Evolutionary conservation across 2,113 vertebrate genomes (phyloP).

Genomic region (Indicator maculatus): DNA sequence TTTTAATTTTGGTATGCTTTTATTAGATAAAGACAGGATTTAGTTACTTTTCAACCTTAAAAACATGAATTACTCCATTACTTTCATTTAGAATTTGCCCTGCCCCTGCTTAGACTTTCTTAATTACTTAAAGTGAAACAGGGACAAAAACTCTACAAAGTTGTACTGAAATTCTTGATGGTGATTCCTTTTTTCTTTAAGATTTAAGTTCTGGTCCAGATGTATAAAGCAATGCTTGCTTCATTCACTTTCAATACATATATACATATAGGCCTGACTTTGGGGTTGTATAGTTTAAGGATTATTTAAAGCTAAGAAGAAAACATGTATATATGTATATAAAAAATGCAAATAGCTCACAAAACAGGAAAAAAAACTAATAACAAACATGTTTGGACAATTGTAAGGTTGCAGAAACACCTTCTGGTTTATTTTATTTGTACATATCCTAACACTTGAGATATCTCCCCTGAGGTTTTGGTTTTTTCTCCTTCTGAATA

Average conservation of each 20-base stretch:
- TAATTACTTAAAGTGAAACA: not conserved
- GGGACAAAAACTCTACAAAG: not conserved
- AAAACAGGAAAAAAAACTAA: not conserved
- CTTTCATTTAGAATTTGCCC: not conserved
- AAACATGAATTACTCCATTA: not conserved
- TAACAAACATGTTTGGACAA: not conserved
- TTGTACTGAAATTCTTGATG: not conserved
- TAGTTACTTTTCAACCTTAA: not conserved
- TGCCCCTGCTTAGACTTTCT: not conserved
- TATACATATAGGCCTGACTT: not conserved
- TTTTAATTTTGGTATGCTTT: not conserved
- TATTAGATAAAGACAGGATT: not conserved
- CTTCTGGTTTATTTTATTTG: conserved; percentile 64
- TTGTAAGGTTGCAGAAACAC: not conserved
- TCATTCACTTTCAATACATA: not conserved
- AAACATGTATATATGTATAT: not conserved
- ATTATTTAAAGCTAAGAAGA: not conserved
- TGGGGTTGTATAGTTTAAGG: not conserved
- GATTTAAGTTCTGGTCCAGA: not conserved
- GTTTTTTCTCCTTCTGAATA: conserved; percentile 61
- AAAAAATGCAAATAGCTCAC: not conserved
- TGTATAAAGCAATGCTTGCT: not conserved
- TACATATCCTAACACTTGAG: conserved; percentile 61
- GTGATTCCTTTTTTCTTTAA: not conserved
- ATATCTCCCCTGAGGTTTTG: conserved; percentile 57